phyloP scores from a whole-genome alignment of 2,113 vertebrate species.

The Pelecanus crispus region DNA sequence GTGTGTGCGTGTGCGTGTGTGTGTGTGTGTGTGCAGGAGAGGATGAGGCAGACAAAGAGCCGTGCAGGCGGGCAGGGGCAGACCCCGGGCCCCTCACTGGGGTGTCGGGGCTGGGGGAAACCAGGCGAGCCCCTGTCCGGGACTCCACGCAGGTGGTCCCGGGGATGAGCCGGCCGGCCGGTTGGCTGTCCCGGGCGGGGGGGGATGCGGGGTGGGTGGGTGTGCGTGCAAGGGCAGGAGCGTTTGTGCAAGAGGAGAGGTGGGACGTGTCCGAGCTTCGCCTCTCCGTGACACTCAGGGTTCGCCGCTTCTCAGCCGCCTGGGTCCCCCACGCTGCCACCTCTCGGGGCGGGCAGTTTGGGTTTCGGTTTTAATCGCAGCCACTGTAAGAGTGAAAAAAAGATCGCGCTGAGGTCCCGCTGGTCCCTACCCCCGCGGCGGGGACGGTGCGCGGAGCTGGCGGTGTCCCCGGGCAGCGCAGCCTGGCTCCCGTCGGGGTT shows the following conservation, averaged over 20 bases:
- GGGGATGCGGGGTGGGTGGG: rapidly evolving
- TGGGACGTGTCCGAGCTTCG: rapidly evolving
- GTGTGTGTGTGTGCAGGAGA: not conserved
- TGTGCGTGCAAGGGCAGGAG: not conserved
- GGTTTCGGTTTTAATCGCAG: not conserved
- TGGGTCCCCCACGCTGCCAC: not conserved
- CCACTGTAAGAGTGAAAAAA: not conserved
- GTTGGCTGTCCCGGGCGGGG: rapidly evolving
- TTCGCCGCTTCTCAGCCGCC: rapidly evolving
- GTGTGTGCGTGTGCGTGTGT: no score
- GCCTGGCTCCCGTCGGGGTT: not conserved
- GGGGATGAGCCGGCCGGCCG: rapidly evolving
- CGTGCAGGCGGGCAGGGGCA: not conserved
- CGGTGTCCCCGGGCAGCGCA: not conserved
- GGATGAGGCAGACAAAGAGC: not conserved
- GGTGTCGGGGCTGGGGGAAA: not conserved
- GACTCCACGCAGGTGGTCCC: not conserved
- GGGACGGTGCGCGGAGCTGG: not conserved
- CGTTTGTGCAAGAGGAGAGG: not conserved
- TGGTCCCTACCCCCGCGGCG: not conserved
- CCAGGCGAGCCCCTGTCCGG: not conserved
- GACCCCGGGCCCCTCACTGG: not conserved
- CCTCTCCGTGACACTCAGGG: not conserved
- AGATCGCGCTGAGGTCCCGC: rapidly evolving
- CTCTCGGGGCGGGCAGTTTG: no score